phyloP scores from a whole-genome alignment of 1,140 invertebrate species.

The Metopolophium dirhodum region DNA sequence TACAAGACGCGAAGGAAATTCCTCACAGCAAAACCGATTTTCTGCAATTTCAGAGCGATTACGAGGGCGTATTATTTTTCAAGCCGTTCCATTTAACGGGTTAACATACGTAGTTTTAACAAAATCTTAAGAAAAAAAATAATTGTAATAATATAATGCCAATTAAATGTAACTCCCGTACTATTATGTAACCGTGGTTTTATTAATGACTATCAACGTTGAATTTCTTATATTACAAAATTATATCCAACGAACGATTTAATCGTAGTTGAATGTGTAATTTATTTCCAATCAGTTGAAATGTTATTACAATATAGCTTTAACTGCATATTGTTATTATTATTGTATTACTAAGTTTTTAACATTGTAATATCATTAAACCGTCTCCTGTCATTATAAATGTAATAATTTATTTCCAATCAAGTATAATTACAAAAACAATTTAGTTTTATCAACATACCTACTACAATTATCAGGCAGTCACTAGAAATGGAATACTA shows the following conservation, averaged over 20 bases:
- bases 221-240: not conserved
- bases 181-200: not conserved
- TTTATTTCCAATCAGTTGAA: not conserved
- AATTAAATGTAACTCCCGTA: not conserved
- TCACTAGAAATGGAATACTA: not conserved
- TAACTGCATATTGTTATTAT: not conserved
- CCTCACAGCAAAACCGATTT: not conserved
- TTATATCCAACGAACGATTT: not conserved
- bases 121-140: not conserved
- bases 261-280: not conserved
- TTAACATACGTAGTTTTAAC: not conserved
- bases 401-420: no score
- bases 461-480: not conserved
- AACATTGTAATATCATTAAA: not conserved
- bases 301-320: not conserved
- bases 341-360: not conserved
- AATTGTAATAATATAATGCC: not conserved
- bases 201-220: not conserved
- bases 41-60: not conserved
- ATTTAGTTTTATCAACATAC: no score
- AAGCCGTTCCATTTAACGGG: not conserved
- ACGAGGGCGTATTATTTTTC: no score
- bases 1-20: not conserved
- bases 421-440: no score
- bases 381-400: no score